These are phyloP conservation scores for Esox niger DNA, from an alignment of 2,113 vertebrate genomes.

Conservation along the genomic window DNA sequence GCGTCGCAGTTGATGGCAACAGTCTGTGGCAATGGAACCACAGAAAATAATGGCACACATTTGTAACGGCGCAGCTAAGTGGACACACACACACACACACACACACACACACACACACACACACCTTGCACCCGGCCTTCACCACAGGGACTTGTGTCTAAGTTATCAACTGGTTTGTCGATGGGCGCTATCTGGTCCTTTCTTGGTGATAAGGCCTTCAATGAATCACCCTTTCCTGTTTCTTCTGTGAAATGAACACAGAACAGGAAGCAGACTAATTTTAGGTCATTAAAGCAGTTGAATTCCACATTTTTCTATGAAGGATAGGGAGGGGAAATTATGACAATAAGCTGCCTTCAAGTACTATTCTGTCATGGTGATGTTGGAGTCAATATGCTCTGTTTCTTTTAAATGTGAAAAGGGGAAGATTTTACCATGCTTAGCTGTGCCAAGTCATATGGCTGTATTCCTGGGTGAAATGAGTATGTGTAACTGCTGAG, in stretches of 20 bases:
- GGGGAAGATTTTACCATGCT: neutral
- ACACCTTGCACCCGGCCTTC: neutral
- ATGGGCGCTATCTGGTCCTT: constrained; percentile 24
- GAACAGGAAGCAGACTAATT: constrained; percentile 13
- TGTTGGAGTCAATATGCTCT: neutral
- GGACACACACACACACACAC: constrained; percentile 14
- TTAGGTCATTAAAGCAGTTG: neutral
- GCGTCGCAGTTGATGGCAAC: neutral
- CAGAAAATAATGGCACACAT: too few relatives aligned
- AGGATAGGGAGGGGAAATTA: neutral
- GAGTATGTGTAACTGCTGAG: constrained; percentile 14
- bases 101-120: constrained; percentile 11
- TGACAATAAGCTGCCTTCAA: neutral
- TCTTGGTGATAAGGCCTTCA: constrained; percentile 8
- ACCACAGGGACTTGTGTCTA: constrained; percentile 6
- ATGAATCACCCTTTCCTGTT: constrained; percentile 23
- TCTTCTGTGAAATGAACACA: constrained; percentile 15
- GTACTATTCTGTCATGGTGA: neutral
- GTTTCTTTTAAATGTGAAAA: neutral
- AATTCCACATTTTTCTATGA: neutral
- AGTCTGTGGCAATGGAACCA: neutral
- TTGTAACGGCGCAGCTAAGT: neutral
- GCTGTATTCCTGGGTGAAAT: neutral
- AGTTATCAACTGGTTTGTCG: constrained; percentile 20
- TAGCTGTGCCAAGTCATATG: neutral